phyloP scores from a whole-genome alignment of 2,888 invertebrate species.

The Hoplodrina blanda region DNA sequence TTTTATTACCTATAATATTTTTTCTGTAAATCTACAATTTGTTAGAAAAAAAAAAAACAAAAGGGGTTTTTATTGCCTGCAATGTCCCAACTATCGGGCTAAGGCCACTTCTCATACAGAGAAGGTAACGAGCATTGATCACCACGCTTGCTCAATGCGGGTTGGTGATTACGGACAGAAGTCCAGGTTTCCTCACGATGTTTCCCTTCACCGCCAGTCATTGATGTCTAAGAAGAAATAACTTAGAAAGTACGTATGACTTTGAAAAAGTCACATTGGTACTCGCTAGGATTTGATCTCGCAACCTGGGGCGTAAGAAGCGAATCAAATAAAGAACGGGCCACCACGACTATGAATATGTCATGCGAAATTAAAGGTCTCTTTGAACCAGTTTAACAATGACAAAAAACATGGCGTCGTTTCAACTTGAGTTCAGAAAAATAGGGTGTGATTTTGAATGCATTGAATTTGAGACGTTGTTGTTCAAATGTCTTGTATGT shows the following conservation, averaged over 20 bases:
- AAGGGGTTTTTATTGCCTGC: not conserved
- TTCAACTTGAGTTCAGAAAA: not conserved
- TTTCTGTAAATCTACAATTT: too few relatives aligned
- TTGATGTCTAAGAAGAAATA: constrained; percentile 13
- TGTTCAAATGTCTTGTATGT: constrained; percentile 3
- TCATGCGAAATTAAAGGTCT: not conserved
- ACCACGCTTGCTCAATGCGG: constrained; percentile 44
- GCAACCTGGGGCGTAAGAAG: constrained; percentile 1
- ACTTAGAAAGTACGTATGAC: constrained; percentile 24
- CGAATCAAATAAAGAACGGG: constrained; percentile 10
- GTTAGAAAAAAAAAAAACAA: too few relatives aligned
- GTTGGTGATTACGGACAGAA: constrained; percentile 44
- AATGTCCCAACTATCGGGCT: not conserved
- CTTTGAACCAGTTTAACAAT: constrained; percentile 4
- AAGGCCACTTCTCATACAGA: constrained; percentile 9
- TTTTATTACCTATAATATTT: too few relatives aligned
- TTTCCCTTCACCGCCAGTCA: constrained; percentile 43
- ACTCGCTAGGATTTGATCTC: constrained; percentile 32
- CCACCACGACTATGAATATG: constrained; percentile 22
- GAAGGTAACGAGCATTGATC: constrained; percentile 34
- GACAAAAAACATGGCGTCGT: not conserved
- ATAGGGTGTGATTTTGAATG: constrained; percentile 16
- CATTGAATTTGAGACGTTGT: not conserved
- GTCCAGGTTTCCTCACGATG: constrained; percentile 45
- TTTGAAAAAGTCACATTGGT: constrained; percentile 32